Evolutionary conservation across 2,113 vertebrate species (phyloP).

Genomic region (Micromys minutus): DNA sequence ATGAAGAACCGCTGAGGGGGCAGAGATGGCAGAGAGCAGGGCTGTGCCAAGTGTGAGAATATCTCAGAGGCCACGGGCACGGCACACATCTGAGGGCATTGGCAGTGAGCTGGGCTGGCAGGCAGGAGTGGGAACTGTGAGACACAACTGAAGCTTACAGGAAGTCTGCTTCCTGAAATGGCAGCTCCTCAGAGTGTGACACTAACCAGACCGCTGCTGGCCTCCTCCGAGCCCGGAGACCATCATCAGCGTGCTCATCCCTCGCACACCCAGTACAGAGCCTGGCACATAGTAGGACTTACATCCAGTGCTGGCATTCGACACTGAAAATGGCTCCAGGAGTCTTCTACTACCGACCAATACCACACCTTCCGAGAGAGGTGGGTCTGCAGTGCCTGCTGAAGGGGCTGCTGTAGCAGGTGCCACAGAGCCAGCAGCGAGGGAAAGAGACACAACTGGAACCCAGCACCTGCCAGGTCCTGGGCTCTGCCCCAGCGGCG

Average conservation of each 20-base stretch:
- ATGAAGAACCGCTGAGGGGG: neutral
- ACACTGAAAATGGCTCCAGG: neutral
- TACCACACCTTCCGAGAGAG: too few relatives aligned
- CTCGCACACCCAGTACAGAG: neutral
- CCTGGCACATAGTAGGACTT: neutral
- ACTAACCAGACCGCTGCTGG: neutral
- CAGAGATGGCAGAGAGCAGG: too few relatives aligned
- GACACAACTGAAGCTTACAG: neutral
- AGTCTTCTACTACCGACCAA: neutral
- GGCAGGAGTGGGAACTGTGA: neutral
- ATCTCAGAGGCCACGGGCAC: neutral
- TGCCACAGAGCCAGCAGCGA: neutral
- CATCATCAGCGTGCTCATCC: neutral
- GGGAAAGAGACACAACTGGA: neutral
- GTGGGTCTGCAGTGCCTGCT: neutral
- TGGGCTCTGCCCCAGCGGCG: neutral
- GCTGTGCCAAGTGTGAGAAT: neutral
- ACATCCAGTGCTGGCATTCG: rapidly evolving
- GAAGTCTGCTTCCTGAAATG: neutral
- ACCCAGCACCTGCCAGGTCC: neutral
- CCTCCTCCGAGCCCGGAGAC: neutral
- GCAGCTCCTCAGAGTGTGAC: neutral
- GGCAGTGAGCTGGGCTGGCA: neutral
- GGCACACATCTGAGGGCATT: neutral
- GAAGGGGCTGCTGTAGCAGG: neutral